Conservation (phyloP, 2,797 vertebrate species). For the Avahi laniger region DNA sequence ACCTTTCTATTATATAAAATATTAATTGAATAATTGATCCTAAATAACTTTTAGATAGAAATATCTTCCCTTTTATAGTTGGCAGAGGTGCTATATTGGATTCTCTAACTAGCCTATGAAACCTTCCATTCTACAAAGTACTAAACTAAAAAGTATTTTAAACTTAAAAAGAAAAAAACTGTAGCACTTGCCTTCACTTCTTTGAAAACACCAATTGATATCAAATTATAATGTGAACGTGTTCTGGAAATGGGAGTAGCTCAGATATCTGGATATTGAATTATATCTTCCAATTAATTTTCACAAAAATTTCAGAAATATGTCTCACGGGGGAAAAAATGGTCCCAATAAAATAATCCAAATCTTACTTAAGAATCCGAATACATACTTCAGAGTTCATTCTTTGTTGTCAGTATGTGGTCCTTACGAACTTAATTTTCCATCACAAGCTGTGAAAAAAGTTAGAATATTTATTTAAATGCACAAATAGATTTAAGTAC, state of each 20-base stretch:
- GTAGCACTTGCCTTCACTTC: not conserved
- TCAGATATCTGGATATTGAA: constrained; percentile 34
- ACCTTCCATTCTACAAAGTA: not conserved
- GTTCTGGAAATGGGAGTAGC: constrained; percentile 6
- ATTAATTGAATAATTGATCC: constrained; percentile 52
- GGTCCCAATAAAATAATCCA: constrained; percentile 11
- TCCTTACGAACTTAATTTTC: constrained; percentile 43
- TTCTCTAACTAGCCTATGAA: not conserved
- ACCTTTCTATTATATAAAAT: constrained; percentile 37
- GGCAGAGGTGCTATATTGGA: not conserved
- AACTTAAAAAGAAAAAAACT: constrained; percentile 45
- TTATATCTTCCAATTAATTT: constrained; percentile 53
- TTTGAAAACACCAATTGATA: constrained; percentile 54
- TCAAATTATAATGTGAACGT: constrained; percentile 13
- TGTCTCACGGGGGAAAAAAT: not conserved
- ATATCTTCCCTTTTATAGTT: constrained; percentile 18
- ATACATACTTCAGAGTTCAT: constrained; percentile 34
- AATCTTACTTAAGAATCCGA: constrained; percentile 49
- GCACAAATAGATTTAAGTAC: constrained; percentile 1
- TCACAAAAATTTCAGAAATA: constrained; percentile 46
- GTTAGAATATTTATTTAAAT: constrained; percentile 41
- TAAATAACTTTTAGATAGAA: constrained; percentile 38
- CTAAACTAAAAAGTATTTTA: constrained; percentile 56
- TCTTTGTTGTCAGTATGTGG: constrained; percentile 46
- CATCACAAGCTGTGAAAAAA: constrained; percentile 3